phyloP scores from a whole-genome alignment of 2,888 invertebrate species.

The Lutraria lutraria region DNA sequence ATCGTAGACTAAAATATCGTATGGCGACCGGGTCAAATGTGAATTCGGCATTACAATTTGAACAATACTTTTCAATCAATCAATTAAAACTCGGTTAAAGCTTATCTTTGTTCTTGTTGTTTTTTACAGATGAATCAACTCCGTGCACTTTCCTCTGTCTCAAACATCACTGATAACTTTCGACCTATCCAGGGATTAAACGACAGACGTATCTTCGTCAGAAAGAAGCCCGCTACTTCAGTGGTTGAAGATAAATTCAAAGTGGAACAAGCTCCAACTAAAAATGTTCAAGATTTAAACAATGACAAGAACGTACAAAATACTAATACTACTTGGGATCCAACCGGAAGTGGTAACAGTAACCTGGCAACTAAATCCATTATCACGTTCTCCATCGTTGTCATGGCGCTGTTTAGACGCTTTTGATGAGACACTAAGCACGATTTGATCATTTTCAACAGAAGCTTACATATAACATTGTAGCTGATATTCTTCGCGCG shows the following conservation, averaged over 20 bases:
- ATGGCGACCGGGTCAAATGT: too few species aligned
- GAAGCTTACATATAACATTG: not conserved
- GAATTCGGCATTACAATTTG: too few species aligned
- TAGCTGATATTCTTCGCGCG: not conserved
- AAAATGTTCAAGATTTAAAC: not conserved
- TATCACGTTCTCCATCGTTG: slow-evolving; percentile 5
- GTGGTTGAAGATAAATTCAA: not conserved
- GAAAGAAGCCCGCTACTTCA: slow-evolving; percentile 33
- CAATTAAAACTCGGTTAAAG: not conserved
- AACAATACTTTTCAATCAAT: too few species aligned
- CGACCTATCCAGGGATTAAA: slow-evolving; percentile 67
- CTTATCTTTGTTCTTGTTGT: not conserved
- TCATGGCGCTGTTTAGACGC: slow-evolving; percentile 1
- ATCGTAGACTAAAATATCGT: too few species aligned
- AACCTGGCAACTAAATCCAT: slow-evolving; percentile 11
- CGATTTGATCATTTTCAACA: not conserved
- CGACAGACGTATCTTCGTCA: slow-evolving; percentile 59
- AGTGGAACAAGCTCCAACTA: not conserved
- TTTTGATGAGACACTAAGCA: not conserved
- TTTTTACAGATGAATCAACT: slow-evolving; percentile 61
- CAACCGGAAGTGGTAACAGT: not conserved
- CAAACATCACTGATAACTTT: slow-evolving; percentile 68
- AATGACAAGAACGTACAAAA: not conserved
- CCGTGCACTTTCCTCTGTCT: slow-evolving; percentile 44
- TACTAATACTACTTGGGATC: slow-evolving; percentile 15